Conservation (phyloP, 2,113 vertebrate genomes). For the Thermophis baileyi region DNA sequence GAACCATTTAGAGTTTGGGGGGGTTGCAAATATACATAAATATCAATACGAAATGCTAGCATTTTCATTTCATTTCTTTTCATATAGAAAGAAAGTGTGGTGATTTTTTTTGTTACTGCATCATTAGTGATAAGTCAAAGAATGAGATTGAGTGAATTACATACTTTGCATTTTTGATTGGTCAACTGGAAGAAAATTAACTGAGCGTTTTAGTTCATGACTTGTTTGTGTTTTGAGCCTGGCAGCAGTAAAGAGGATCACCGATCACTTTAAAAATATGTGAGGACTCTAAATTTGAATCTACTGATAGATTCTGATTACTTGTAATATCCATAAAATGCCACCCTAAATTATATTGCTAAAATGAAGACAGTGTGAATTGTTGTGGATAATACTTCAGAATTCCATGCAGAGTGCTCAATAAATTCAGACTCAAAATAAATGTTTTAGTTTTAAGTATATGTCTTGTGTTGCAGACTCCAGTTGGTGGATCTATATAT, state of each 20-base stretch:
- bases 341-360: not conserved
- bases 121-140: not conserved
- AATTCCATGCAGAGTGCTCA: not conserved
- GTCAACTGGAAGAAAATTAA: not conserved
- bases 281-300: not conserved
- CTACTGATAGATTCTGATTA: not conserved
- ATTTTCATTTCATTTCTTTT: not conserved
- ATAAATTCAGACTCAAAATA: not conserved
- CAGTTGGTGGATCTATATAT: not conserved
- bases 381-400: not conserved
- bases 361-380: not conserved
- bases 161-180: not conserved
- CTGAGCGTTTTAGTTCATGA: not conserved
- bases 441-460: not conserved
- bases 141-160: not conserved
- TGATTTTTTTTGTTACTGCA: not conserved
- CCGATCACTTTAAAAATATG: not conserved
- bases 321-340: not conserved
- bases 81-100: not conserved
- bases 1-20: not conserved
- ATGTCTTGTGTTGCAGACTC: not conserved
- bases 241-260: not conserved
- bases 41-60: not conserved
- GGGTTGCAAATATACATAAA: not conserved
- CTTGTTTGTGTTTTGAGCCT: not conserved